Base-by-base conservation (phyloP, 1,140 invertebrate species). In the Hylaeus anthracinus region DNA sequence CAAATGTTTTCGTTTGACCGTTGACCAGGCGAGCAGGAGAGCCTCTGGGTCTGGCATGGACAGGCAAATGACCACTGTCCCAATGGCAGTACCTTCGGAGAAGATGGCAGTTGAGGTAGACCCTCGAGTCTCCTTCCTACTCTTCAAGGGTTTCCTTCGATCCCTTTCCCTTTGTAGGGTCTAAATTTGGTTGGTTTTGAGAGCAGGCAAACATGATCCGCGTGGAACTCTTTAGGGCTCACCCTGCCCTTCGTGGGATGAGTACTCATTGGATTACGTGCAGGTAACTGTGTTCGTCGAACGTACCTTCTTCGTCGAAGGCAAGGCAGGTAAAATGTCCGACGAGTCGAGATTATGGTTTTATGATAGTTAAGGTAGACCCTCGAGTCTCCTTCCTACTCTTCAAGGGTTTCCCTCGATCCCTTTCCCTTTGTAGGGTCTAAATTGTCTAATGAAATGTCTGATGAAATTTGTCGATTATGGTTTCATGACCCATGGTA, bases 1-100 rank as follows among this genome's bases (percentile, higher is more conserved):
- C 66, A 77, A 81, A 77, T 81, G 79, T 77, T 71, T 87, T 86
- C 79, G 86, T 90, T 90, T 91, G 90, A 90, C 86, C 90, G 85
- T 48, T 77, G 71, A 90, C 56, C 87, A 91, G 87, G 90, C 65
- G 48, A 90, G 48, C 87, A 91, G 69, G 65, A 88, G 65, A 88
- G 53, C 39, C 51, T 41, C 15, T n/a, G 65, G 55, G 58, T 63
- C 37, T 82, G 10, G 12, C 37, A n/a, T 48, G 45, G 51, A 65
- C 58, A 78, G 80, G 82, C 82, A 81, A 26, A 60, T 84, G 86
- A 78, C 79, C 85, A 60, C 55, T 39, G 14, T 64, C 39, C 37
- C 66, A 1, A 8, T 12, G 65, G 37, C 26, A 26, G 37, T 69
- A 43, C 6, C 70, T 79, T 60, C 26, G n/a, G 55, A 51, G 41